Percentiles rank a stretch among this genome's conserved stretches.
Evolutionary conservation across 2,888 invertebrate genomes (phyloP).

Genomic region (Dioctria rufipes): DNA sequence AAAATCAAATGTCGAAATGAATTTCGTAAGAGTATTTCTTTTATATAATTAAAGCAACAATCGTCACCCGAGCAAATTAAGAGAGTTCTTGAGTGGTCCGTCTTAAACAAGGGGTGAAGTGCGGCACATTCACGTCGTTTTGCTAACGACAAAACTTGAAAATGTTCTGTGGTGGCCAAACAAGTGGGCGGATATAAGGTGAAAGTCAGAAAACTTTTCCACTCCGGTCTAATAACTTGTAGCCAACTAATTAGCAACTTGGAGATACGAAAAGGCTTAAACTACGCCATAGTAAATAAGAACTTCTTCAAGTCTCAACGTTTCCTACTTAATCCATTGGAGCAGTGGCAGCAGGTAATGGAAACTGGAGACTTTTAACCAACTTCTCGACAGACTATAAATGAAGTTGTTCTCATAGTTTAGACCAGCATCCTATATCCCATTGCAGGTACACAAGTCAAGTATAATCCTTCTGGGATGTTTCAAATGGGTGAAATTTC

Average conservation of each 20-base stretch:
- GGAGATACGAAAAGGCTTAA: constrained; percentile 30
- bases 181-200: constrained; percentile 19
- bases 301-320: constrained; percentile 33
- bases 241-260: constrained; percentile 45
- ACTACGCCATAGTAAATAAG: constrained; percentile 36
- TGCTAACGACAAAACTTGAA: constrained; percentile 25
- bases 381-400: constrained; percentile 22
- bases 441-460: constrained; percentile 44
- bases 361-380: constrained; percentile 42
- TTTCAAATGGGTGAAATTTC: constrained; percentile 41
- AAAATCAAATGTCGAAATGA: no score
- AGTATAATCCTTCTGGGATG: constrained; percentile 27
- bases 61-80: constrained; percentile 23
- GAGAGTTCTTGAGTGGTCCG: constrained; percentile 9
- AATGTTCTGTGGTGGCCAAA: background rate
- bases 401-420: constrained; percentile 34
- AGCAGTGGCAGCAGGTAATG: constrained; percentile 37
- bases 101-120: background rate
- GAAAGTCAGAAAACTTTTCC: constrained; percentile 45
- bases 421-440: constrained; percentile 18
- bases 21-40: no score
- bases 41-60: constrained; percentile 11
- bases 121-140: background rate
- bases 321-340: constrained; percentile 34
- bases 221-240: constrained; percentile 44